Conservation (phyloP, 37 sponge, comb jelly and placozoan species). For the Theonella swinhoei region DNA sequence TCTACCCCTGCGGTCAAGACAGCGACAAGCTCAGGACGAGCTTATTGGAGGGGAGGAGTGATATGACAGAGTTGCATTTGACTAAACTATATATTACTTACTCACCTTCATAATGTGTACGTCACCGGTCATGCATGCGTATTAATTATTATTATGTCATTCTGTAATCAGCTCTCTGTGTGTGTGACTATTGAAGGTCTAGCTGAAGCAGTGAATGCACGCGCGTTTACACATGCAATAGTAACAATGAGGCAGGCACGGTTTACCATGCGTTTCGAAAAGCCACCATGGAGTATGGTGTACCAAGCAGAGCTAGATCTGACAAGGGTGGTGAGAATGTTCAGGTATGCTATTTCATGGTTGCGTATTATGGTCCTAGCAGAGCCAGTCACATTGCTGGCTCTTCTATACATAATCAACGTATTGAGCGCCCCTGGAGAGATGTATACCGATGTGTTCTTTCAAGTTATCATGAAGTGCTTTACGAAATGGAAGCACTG, state of each 20-base stretch:
- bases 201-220: too few relatives aligned
- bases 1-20: too few relatives aligned
- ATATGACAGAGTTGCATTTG: too few relatives aligned
- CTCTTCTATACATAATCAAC: conserved; percentile 36
- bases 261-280: conserved; percentile 19
- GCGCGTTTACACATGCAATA: too few relatives aligned
- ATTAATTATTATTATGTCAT: too few relatives aligned
- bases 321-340: conserved; percentile 50
- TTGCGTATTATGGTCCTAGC: conserved; percentile 5
- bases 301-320: conserved; percentile 21
- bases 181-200: too few relatives aligned
- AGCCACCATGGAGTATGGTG: conserved; percentile 17
- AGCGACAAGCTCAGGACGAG: too few relatives aligned
- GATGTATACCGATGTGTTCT: conserved; percentile 56
- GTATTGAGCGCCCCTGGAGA: conserved; percentile 34
- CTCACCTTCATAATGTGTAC: too few relatives aligned
- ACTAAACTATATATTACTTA: too few relatives aligned
- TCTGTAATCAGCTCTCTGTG: too few relatives aligned
- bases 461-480: conserved; percentile 24
- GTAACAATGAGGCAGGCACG: conserved; percentile 42
- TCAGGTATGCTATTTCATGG: conserved; percentile 29
- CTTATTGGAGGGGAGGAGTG: too few relatives aligned
- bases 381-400: conserved; percentile 50
- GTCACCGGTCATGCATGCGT: too few relatives aligned
- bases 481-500: conserved; percentile 24